Evolutionary conservation across 2,113 vertebrate genomes (phyloP).

Genomic region (Hassar affinis): DNA sequence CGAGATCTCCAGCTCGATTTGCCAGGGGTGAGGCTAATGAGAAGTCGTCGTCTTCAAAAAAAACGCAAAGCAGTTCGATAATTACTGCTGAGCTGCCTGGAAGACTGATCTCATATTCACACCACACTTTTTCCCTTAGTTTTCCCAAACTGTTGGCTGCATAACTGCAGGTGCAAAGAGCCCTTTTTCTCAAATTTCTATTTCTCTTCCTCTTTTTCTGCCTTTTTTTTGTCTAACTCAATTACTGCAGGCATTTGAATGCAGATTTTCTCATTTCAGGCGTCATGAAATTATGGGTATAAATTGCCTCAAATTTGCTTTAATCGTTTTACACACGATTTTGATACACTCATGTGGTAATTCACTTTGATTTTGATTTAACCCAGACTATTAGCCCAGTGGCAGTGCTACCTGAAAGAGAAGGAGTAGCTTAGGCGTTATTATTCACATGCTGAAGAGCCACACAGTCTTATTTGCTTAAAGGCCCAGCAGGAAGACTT

Average conservation of each 20-base stretch:
- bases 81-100: conserved; percentile 27
- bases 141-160: not conserved
- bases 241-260: conserved; percentile 39
- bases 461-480: conserved; percentile 16
- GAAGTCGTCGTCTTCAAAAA: not conserved
- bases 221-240: conserved; percentile 37
- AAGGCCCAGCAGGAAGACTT: conserved; percentile 37
- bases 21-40: conserved; percentile 25
- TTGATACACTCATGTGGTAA: conserved; percentile 23
- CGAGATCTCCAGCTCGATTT: conserved; percentile 1
- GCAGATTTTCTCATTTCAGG: conserved; percentile 30
- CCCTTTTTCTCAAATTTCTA: not conserved
- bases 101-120: conserved; percentile 20
- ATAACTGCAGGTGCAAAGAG: not conserved
- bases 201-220: conserved; percentile 20
- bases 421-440: not conserved
- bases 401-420: conserved; percentile 27
- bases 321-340: conserved; percentile 40
- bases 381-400: conserved; percentile 29
- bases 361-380: conserved; percentile 39
- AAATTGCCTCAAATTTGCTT: conserved; percentile 48
- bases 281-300: conserved; percentile 2
- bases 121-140: not conserved
- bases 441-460: conserved; percentile 18
- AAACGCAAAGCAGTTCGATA: conserved; percentile 19